Evolutionary conservation across 2,113 vertebrate species (phyloP).

Genomic region (Danio rerio): DNA sequence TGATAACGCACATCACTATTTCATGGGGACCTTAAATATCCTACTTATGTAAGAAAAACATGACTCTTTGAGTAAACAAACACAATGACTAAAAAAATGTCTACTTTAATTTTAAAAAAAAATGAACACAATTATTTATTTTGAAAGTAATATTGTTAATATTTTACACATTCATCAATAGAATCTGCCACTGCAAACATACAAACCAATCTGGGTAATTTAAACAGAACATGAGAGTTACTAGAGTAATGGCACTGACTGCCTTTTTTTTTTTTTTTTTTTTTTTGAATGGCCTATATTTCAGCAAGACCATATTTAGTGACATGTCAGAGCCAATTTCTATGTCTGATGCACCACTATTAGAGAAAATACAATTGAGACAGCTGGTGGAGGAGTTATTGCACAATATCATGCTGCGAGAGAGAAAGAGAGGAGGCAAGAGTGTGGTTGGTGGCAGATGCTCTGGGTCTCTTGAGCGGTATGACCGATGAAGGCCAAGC

Average conservation of each 20-base stretch:
- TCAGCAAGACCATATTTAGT: conserved; percentile 1
- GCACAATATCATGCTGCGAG: not conserved
- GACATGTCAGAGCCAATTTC: conserved; percentile 8
- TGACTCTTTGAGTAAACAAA: too few species aligned
- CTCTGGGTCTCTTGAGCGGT: conserved; percentile 17
- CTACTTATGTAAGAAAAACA: too few species aligned
- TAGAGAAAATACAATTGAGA: conserved; percentile 12
- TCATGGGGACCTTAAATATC: too few species aligned
- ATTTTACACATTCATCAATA: not conserved
- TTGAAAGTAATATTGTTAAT: not conserved
- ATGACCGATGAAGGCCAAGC: not conserved
- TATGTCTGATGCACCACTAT: conserved; percentile 17
- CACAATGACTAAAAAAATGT: too few species aligned
- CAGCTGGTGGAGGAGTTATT: conserved; percentile 6
- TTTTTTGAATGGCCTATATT: not conserved
- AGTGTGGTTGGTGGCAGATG: not conserved
- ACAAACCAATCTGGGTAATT: not conserved
- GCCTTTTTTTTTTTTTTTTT: too few species aligned
- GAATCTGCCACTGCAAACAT: not conserved
- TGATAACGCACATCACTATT: too few species aligned
- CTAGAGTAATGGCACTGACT: not conserved
- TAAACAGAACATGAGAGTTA: not conserved
- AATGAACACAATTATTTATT: too few species aligned
- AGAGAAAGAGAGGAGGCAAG: not conserved
- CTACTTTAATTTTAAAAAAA: too few species aligned